Base-by-base conservation (phyloP, 2,113 vertebrate genomes). In the Chamaea fasciata region DNA sequence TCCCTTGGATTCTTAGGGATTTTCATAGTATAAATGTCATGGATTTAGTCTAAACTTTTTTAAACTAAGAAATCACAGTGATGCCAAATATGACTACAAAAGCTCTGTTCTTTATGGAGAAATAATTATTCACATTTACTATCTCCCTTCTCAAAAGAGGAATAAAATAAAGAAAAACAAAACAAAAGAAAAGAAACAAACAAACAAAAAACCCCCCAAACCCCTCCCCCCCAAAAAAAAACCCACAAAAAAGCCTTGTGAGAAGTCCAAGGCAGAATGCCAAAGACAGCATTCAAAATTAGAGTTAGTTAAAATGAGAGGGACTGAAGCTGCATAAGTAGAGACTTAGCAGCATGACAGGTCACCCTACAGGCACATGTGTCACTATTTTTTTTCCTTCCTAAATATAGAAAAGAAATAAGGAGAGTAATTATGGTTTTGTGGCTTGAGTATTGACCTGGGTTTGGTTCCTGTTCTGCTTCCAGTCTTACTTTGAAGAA, bases 261-360 rank as follows among this genome's bases (percentile, higher is more conserved):
- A 89, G 91, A 78, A 83, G 67, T 82, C 46, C 33, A 42, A 87
- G 77, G 89, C 83, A 91, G 35, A 91, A 89, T 77, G 86, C 87
- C 95, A 97, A 97, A 94, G 77, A 85, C 74, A 94, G 74, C 74
- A 90, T 94, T 95, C 91, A 94, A 94, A 96, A 87, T 94, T 94
- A 85, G 74, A 88, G 20, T 90, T 83, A 62, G 75, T 88, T 94
- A 71, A 95, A 97, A 92, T 68, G 42, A 83, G 70, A 82, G 53
- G 67, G 67, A 90, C 67, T 81, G 35, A n/a, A 65, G 77, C 83
- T 92, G 81, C 73, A 53, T 67, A 93, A 91, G 90, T 52, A 94
- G 87, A 97, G 65, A 60, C 69, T 93, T 94, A 91, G n/a, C 44
- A 91, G 41, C 37, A 70, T 62, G 83, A 83, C 74, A 92, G 69